Evolutionary conservation across 2,888 invertebrate genomes (phyloP).

Genomic region (Graphium colonna): DNA sequence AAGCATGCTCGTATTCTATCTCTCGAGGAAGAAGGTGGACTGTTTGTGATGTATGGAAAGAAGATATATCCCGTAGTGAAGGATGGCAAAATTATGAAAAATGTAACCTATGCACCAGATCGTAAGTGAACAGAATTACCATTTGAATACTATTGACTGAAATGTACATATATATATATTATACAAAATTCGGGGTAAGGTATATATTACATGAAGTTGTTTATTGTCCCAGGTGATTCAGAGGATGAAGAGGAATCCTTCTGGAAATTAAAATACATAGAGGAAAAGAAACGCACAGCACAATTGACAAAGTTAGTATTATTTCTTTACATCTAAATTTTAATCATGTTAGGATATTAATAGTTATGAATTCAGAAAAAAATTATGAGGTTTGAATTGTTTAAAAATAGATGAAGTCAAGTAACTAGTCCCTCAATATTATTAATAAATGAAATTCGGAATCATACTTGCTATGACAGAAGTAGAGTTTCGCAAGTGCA

Average conservation of each 20-base stretch:
- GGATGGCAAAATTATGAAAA: conserved; percentile 50
- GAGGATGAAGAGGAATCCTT: conserved; percentile 48
- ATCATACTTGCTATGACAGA: no score
- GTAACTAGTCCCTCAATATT: no score
- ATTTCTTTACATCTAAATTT: conserved; percentile 14
- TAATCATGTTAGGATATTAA: not conserved
- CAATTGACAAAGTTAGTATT: conserved; percentile 50
- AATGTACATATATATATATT: no score
- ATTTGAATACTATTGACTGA: no score
- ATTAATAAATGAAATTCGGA: no score
- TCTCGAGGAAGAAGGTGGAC: conserved; percentile 55
- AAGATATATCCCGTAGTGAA: conserved; percentile 60
- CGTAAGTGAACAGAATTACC: no score
- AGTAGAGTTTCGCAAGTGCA: no score
- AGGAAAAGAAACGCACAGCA: conserved; percentile 50
- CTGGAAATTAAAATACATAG: conserved; percentile 64
- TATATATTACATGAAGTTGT: no score
- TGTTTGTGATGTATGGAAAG: conserved; percentile 59
- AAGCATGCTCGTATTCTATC: conserved; percentile 47
- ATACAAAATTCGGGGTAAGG: no score
- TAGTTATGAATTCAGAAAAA: no score
- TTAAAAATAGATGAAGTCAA: not conserved
- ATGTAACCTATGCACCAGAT: conserved; percentile 42
- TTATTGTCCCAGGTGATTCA: conserved; percentile 43
- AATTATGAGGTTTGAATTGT: no score